A percentile compares a stretch with the other conserved stretches of the same genome.
phyloP scores from a whole-genome alignment of 30 jellyfish, hydroid and myxozoan species.

The Aurelia sp. region DNA sequence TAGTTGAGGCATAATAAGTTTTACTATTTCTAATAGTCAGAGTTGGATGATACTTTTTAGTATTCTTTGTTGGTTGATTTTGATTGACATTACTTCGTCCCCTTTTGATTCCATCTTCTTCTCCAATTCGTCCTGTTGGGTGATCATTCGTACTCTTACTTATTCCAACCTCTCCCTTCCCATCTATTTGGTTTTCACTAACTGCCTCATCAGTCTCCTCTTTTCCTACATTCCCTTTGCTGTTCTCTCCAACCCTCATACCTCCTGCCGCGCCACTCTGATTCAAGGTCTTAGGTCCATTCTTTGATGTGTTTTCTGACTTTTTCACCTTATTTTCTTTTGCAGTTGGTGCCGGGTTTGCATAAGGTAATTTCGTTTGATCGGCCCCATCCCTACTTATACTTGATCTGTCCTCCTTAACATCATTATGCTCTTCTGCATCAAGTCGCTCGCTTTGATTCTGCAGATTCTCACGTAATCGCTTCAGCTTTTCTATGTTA shows the following conservation, averaged over 20 bases:
- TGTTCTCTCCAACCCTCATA: not conserved
- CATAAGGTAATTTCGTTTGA: not conserved
- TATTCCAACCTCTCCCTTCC: not conserved
- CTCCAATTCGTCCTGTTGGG: not conserved
- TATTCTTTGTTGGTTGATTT: not conserved
- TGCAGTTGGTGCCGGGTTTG: not conserved
- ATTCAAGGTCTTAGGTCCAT: not conserved
- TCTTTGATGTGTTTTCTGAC: not conserved
- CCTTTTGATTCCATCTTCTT: not conserved
- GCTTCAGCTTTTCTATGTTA: conserved; percentile 33
- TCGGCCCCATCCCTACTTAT: not conserved
- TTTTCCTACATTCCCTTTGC: not conserved
- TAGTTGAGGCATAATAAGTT: not conserved
- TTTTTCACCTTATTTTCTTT: not conserved
- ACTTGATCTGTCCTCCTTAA: conserved; percentile 11
- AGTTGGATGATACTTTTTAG: not conserved
- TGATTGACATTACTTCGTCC: not conserved
- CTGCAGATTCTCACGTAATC: conserved; percentile 11
- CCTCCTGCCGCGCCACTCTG: not conserved
- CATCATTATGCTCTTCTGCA: not conserved
- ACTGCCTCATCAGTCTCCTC: not conserved
- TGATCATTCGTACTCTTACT: not conserved
- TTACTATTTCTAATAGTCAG: not conserved
- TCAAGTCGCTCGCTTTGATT: conserved; percentile 30
- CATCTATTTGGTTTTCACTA: not conserved